Conservation (phyloP, 2,888 invertebrate species). For the Scotopteryx bipunctaria region DNA sequence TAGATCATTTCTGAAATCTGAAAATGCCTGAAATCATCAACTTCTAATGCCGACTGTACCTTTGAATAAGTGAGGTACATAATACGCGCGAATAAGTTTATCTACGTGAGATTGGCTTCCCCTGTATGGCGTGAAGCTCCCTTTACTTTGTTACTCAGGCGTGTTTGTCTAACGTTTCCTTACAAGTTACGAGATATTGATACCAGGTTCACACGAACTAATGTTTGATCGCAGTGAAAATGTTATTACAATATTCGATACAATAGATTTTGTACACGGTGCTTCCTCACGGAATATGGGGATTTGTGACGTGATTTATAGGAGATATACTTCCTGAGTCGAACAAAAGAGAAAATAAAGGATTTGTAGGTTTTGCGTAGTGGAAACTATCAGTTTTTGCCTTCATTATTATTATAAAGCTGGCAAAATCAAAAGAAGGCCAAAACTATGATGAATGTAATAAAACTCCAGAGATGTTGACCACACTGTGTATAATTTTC, state of each 20-base stretch:
- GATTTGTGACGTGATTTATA: slow-evolving; percentile 17
- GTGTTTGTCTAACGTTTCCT: slow-evolving; percentile 58
- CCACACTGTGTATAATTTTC: too few relatives aligned
- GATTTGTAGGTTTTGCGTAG: too few relatives aligned
- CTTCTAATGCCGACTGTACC: too few relatives aligned
- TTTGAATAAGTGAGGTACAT: too few relatives aligned
- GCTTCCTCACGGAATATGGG: slow-evolving; percentile 24
- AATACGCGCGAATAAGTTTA: too few relatives aligned
- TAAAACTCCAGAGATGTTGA: too few relatives aligned
- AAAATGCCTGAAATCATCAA: too few relatives aligned
- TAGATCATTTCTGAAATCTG: too few relatives aligned
- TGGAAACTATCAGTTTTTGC: too few relatives aligned
- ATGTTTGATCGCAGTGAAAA: slow-evolving; percentile 59
- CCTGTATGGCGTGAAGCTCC: slow-evolving; percentile 11
- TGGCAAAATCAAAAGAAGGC: too few relatives aligned
- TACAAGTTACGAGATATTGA: slow-evolving; percentile 74
- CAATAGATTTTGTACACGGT: slow-evolving; percentile 23
- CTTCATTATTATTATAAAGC: too few relatives aligned
- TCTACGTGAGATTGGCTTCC: neutral
- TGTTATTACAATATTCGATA: slow-evolving; percentile 52
- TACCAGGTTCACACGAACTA: slow-evolving; percentile 59
- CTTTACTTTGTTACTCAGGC: slow-evolving; percentile 29
- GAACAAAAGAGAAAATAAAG: neutral
- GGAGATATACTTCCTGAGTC: neutral
- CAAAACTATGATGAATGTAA: too few relatives aligned